Evolutionary conservation across 2,888 invertebrate genomes (phyloP).

Genomic region (Acronicta leporina): DNA sequence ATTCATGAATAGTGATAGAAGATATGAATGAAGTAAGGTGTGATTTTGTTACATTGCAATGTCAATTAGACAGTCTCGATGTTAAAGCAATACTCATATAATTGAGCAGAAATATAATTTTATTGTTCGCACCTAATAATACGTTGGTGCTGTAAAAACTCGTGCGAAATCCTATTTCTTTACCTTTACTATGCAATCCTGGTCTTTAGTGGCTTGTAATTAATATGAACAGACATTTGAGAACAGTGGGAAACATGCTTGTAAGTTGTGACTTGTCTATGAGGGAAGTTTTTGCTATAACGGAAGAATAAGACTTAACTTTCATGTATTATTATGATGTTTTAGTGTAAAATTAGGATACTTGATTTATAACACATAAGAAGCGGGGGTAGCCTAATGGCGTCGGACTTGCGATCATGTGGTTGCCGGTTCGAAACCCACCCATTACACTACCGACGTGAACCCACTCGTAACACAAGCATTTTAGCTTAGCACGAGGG

Average conservation of each 20-base stretch:
- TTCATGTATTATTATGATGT: background rate
- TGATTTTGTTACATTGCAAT: background rate
- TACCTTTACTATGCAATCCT: slow-evolving; percentile 34
- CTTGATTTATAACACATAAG: background rate
- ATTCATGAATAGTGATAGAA: too few relatives aligned
- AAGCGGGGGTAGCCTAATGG: too few relatives aligned
- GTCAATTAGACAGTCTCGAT: slow-evolving; percentile 14
- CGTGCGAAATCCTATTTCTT: slow-evolving; percentile 52
- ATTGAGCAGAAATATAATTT: slow-evolving; percentile 43
- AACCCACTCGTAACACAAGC: too few relatives aligned
- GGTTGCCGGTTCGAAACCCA: too few relatives aligned
- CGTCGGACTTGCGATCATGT: too few relatives aligned
- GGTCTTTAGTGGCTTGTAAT: slow-evolving; percentile 35
- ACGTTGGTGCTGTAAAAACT: slow-evolving; percentile 37
- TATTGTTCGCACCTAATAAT: slow-evolving; percentile 55
- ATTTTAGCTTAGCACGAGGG: too few relatives aligned
- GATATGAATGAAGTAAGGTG: background rate
- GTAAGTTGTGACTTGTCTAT: background rate
- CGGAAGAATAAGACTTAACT: slow-evolving; percentile 32
- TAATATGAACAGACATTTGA: slow-evolving; percentile 45
- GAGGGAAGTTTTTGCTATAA: slow-evolving; percentile 19
- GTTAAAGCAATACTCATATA: slow-evolving; percentile 30
- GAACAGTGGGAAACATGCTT: slow-evolving; percentile 32
- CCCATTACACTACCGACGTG: too few relatives aligned
- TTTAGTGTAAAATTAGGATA: background rate